phyloP scores from a whole-genome alignment of 1,140 invertebrate species.

The Leptoteleia sp. region DNA sequence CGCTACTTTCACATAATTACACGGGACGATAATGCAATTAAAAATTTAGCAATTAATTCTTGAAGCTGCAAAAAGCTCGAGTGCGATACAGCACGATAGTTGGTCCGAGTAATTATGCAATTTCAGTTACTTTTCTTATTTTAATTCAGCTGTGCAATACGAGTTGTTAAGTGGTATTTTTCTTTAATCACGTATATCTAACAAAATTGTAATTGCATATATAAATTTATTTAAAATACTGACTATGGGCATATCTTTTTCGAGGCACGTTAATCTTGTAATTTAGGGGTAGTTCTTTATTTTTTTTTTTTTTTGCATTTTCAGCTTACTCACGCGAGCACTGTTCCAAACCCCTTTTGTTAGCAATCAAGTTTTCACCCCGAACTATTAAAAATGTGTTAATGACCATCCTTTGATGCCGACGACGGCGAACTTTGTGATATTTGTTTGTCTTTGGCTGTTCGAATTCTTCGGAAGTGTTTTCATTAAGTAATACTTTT shows the following conservation, averaged over 20 bases:
- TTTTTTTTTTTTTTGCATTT: too few relatives aligned
- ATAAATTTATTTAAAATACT: conserved; percentile 25
- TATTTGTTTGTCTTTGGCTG: conserved; percentile 18
- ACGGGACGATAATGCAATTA: conserved; percentile 1
- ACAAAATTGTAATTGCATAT: conserved; percentile 2
- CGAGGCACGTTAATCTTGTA: conserved; percentile 13
- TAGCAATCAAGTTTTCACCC: conserved; percentile 11
- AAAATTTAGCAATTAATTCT: conserved; percentile 2
- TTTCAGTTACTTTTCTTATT: too few relatives aligned
- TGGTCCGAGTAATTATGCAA: too few relatives aligned
- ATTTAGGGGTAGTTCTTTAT: conserved; percentile 12
- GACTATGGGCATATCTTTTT: conserved; percentile 4
- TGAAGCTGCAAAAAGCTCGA: too few relatives aligned
- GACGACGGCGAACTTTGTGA: conserved; percentile 1
- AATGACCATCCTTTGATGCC: conserved; percentile 30
- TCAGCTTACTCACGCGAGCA: conserved; percentile 10
- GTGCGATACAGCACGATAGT: too few relatives aligned
- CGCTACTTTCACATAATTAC: not conserved
- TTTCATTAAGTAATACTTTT: not conserved
- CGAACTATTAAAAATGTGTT: conserved; percentile 19
- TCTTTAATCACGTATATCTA: too few relatives aligned
- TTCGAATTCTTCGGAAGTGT: conserved; percentile 6
- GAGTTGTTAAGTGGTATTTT: too few relatives aligned
- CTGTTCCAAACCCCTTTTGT: conserved; percentile 23
- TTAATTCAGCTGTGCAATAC: too few relatives aligned